These are phyloP conservation scores for Uropetala carovei DNA, from an alignment of 2,888 invertebrate species.

Conservation along the genomic window DNA sequence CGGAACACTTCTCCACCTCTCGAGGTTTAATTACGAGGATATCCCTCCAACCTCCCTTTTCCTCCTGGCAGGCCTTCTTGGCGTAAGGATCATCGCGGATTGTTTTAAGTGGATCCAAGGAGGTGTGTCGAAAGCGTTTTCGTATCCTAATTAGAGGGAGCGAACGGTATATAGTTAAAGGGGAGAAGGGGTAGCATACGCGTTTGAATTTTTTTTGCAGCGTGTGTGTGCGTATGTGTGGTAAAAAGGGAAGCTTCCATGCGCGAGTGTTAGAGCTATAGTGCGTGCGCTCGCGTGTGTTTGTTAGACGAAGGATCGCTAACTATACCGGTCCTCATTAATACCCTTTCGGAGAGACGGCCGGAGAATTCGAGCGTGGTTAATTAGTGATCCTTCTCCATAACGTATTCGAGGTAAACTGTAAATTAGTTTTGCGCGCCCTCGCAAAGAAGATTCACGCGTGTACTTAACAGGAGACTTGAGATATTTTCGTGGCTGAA, in stretches of 20 bases:
- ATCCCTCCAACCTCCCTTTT: not conserved
- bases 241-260: not conserved
- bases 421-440: too few species aligned
- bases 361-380: too few species aligned
- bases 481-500: too few species aligned
- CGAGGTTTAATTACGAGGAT: slow-evolving; percentile 37
- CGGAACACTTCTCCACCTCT: not conserved
- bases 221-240: not conserved
- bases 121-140: slow-evolving; percentile 48
- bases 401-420: too few species aligned
- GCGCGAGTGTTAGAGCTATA: not conserved
- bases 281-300: not conserved
- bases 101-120: slow-evolving; percentile 41
- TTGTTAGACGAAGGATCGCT: too few species aligned
- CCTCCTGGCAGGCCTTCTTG: not conserved
- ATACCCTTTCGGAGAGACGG: too few species aligned
- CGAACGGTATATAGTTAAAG: not conserved
- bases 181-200: not conserved
- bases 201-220: not conserved
- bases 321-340: too few species aligned
- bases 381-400: too few species aligned
- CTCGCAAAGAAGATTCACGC: too few species aligned
- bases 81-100: slow-evolving; percentile 16
- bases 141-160: slow-evolving; percentile 43
- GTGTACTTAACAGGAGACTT: too few species aligned